phyloP scores from a whole-genome alignment of 2,113 vertebrate genomes.

The Vicugna pacos region DNA sequence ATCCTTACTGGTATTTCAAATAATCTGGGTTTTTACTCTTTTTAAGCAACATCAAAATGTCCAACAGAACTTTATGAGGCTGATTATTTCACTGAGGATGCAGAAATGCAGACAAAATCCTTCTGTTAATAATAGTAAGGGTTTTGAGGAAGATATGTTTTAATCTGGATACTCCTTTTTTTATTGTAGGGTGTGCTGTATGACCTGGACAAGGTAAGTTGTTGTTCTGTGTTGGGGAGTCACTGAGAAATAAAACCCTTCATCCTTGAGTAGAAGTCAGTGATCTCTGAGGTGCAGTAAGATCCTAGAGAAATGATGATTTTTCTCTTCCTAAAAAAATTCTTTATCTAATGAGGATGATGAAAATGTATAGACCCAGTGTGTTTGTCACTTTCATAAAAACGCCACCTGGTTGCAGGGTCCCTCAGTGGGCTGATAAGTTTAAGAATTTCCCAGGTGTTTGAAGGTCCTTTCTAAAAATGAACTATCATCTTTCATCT shows the following conservation, averaged over 20 bases:
- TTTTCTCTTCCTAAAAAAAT: not conserved
- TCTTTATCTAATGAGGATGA: not conserved
- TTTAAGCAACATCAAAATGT: not conserved
- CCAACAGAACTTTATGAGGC: not conserved
- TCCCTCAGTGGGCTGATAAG: not conserved
- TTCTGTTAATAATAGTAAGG: rapidly evolving
- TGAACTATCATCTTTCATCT: not conserved
- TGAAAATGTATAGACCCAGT: not conserved
- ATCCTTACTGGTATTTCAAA: not conserved
- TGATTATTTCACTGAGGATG: not conserved
- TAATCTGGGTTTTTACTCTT: not conserved
- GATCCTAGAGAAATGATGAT: not conserved
- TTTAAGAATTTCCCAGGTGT: not conserved
- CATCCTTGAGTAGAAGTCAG: too few relatives aligned
- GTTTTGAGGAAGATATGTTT: not conserved
- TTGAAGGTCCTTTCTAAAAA: not conserved
- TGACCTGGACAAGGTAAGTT: slow-evolving; percentile 97
- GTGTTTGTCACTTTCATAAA: not conserved
- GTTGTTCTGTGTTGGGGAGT: not conserved
- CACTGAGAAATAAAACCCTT: not conserved
- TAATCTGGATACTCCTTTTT: slow-evolving; percentile 51
- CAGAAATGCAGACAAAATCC: not conserved
- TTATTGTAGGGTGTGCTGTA: slow-evolving; percentile 96
- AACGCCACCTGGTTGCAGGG: not conserved
- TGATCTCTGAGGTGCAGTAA: not conserved